These are phyloP conservation scores for Bubo scandiacus DNA, from an alignment of 2,113 vertebrate species.

Conservation along the genomic window DNA sequence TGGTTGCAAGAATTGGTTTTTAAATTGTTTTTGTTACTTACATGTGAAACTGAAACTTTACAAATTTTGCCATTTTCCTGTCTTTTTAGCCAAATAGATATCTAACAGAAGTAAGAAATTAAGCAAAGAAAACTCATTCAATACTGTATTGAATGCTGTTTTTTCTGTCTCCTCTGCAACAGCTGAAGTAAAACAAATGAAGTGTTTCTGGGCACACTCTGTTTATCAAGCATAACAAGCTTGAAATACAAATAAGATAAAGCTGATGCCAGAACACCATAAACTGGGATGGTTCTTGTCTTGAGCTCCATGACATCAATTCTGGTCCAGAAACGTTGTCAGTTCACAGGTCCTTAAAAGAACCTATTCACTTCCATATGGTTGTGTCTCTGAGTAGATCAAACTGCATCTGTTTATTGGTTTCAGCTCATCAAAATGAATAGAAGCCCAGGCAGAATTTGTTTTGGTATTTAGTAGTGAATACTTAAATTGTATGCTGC, in stretches of 20 bases:
- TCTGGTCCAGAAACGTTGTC: not conserved
- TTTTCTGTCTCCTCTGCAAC: not conserved
- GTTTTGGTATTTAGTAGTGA: not conserved
- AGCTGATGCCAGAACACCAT: not conserved
- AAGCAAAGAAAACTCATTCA: not conserved
- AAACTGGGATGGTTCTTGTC: not conserved
- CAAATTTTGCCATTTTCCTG: not conserved
- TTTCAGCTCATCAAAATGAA: not conserved
- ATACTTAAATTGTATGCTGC: not conserved
- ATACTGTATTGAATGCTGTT: fast-evolving
- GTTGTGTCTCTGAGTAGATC: not conserved
- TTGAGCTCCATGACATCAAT: not conserved
- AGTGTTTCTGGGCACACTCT: not conserved
- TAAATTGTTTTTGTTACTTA: not conserved
- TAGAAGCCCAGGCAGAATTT: not conserved
- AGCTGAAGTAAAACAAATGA: not conserved
- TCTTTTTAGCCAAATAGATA: not conserved
- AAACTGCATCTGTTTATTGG: not conserved
- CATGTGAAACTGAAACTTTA: not conserved
- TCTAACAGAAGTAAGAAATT: not conserved
- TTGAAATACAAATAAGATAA: not conserved
- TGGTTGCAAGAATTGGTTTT: not conserved
- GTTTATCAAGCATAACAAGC: slow-evolving; percentile 21
- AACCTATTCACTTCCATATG: not conserved
- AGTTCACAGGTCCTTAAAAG: not conserved